These are phyloP conservation scores for Vanacampus margaritifer DNA, from an alignment of 2,113 vertebrate species.

Conservation along the genomic window DNA sequence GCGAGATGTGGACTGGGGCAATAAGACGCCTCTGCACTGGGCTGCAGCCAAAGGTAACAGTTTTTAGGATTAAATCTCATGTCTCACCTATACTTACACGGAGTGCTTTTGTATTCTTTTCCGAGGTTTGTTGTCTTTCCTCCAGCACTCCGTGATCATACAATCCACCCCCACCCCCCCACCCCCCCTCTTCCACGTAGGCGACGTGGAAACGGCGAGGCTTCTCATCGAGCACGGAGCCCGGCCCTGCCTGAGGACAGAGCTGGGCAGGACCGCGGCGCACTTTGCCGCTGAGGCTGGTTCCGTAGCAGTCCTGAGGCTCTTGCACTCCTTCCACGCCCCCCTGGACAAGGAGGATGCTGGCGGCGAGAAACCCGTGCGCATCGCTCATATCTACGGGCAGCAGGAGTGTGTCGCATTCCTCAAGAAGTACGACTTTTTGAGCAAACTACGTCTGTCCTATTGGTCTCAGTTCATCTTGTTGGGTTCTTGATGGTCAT, in stretches of 20 bases:
- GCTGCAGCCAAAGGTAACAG: conserved; percentile 81
- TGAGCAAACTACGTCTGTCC: neutral
- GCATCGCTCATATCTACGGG: conserved; percentile 85
- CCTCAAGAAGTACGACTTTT: conserved; percentile 76
- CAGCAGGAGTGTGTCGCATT: conserved; percentile 81
- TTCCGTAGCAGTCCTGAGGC: conserved; percentile 72
- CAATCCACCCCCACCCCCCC: too few relatives aligned
- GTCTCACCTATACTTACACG: neutral
- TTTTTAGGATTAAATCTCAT: neutral
- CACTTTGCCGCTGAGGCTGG: conserved; percentile 86
- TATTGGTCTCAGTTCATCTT: neutral
- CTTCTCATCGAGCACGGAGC: conserved; percentile 81
- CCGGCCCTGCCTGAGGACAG: conserved; percentile 75
- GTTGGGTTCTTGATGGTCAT: too few relatives aligned
- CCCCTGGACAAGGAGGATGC: conserved; percentile 78
- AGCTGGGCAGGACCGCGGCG: conserved; percentile 82
- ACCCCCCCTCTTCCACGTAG: conserved; percentile 51
- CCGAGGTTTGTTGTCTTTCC: neutral
- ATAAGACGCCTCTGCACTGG: conserved; percentile 87
- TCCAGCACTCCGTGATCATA: too few relatives aligned
- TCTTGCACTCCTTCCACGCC: conserved; percentile 78
- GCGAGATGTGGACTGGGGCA: conserved; percentile 85
- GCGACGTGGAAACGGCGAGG: conserved; percentile 71
- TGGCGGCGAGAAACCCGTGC: conserved; percentile 81
- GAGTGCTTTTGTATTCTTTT: neutral